phyloP scores from a whole-genome alignment of 2,797 vertebrate species.

The Danionella dracula region DNA sequence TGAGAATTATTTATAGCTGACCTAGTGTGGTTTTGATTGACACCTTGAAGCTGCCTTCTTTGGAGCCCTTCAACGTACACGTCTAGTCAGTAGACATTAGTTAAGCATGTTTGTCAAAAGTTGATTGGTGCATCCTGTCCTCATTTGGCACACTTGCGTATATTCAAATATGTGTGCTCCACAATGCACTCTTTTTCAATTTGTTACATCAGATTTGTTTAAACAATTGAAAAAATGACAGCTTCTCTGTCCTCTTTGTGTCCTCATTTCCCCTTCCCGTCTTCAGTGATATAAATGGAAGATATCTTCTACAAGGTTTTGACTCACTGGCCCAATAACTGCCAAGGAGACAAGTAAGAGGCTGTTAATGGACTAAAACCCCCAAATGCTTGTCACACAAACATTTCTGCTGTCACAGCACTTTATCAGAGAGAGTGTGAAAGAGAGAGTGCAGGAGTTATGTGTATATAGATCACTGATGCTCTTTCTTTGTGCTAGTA shows the following conservation, averaged over 20 bases:
- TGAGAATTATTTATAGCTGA: too few species aligned
- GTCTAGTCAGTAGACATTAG: slow-evolving; percentile 79
- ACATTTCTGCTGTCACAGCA: slow-evolving; percentile 75
- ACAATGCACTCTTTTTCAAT: slow-evolving; percentile 61
- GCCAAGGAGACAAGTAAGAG: slow-evolving; percentile 65
- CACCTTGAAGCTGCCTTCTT: slow-evolving; percentile 64
- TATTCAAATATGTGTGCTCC: background rate
- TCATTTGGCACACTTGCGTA: slow-evolving; percentile 34
- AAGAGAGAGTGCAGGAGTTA: slow-evolving; percentile 22
- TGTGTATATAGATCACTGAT: slow-evolving; percentile 41
- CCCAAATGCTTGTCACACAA: slow-evolving; percentile 70
- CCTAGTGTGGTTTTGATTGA: slow-evolving; percentile 72
- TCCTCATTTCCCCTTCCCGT: slow-evolving; percentile 42
- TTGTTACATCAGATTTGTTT: slow-evolving; percentile 85
- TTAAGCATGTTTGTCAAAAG: slow-evolving; percentile 75
- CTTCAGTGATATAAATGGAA: slow-evolving; percentile 8
- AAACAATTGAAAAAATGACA: slow-evolving; percentile 84
- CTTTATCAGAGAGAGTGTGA: slow-evolving; percentile 55
- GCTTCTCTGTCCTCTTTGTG: slow-evolving; percentile 52
- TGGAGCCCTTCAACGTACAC: too few species aligned
- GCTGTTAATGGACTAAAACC: slow-evolving; percentile 66
- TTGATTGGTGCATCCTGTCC: slow-evolving; percentile 64
- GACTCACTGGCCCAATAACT: slow-evolving; percentile 52
- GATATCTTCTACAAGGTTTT: slow-evolving; percentile 35
- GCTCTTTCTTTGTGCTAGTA: slow-evolving; percentile 44